phyloP scores from a whole-genome alignment of 2,888 invertebrate genomes.

The Leptopilina syphax region DNA sequence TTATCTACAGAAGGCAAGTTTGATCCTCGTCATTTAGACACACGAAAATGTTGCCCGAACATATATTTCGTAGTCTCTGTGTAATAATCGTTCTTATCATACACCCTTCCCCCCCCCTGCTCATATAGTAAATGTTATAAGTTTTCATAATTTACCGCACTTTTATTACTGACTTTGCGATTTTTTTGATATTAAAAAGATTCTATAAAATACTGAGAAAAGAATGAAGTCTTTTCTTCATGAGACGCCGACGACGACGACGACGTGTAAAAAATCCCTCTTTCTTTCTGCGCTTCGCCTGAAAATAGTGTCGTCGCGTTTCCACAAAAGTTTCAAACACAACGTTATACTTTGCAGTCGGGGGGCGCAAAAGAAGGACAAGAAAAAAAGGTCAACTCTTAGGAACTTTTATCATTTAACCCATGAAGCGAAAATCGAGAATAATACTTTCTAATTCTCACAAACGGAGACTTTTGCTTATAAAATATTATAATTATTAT shows the following conservation, averaged over 20 bases:
- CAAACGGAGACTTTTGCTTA: too few relatives aligned
- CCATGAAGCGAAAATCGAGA: slow-evolving; percentile 54
- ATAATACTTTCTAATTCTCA: slow-evolving; percentile 59
- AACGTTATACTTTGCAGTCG: slow-evolving; percentile 2
- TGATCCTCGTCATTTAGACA: slow-evolving; percentile 41
- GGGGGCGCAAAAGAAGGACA: slow-evolving; percentile 32
- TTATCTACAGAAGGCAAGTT: slow-evolving; percentile 53
- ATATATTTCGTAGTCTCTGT: too few relatives aligned
- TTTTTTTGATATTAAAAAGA: slow-evolving; percentile 65
- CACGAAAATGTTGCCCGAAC: slow-evolving; percentile 16
- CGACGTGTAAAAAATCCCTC: slow-evolving; percentile 32
- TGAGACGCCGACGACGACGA: slow-evolving; percentile 23
- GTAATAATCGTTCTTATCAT: too few relatives aligned
- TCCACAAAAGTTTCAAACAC: slow-evolving; percentile 9
- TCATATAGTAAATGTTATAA: slow-evolving; percentile 50
- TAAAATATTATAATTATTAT: too few relatives aligned
- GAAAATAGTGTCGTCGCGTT: slow-evolving; percentile 34
- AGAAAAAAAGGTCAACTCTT: slow-evolving; percentile 43
- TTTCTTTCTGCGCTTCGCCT: not conserved
- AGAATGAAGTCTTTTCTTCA: not conserved
- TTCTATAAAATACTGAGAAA: slow-evolving; percentile 59
- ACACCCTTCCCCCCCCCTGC: too few relatives aligned
- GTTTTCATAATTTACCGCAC: slow-evolving; percentile 43
- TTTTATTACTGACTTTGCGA: slow-evolving; percentile 34
- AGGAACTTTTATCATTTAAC: slow-evolving; percentile 63